Evolutionary conservation across 2,113 vertebrate species (phyloP), one percentile per base, ranked within the genome.

Genomic region (Erinaceus europaeus): DNA sequence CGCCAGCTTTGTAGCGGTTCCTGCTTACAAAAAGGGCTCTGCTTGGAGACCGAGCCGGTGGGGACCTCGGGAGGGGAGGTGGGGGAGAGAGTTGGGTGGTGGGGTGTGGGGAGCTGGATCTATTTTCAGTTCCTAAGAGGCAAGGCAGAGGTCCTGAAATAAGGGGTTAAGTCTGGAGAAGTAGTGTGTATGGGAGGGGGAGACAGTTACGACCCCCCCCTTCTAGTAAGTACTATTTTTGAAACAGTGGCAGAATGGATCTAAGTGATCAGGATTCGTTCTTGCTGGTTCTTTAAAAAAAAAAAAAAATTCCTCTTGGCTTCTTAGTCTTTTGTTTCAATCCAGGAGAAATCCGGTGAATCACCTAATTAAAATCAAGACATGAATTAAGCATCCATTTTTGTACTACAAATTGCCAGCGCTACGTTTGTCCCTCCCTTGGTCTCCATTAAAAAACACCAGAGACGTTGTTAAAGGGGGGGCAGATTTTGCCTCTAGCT

Each of bases 311-410:
- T 93, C 92, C 90, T 94, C 85, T 93, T 92, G 91, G 94, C 80
- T 95, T 94, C 75, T 94, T 93, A 62, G 91, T 90, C 97, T 97
- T 97, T 97, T 97, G 97, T 97, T 97, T 96, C 95, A 96, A 95
- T 97, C 91, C 95, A 94, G 95, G 95, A 97, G 97, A 96, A 97
- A 97, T 96, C 96, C 96, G 96, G 95, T 96, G 97, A 97, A 97
- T 97, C 96, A 96, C 95, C 97, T 98, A 97, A 98, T 98, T 98
- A 98, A 97, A 98, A 97, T 96, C 96, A 96, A 97, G 96, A 97
- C 96, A 90, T 97, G 97, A 98, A 97, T 98, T 97, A 98, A 97
- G 97, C 97, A 97, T 97, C 97, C 97, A 96, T 97, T 97, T 97
- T 97, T 97, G 95, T 97, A 93, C 92, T 97, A 97, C 97, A 97